These are phyloP conservation scores for Premnoplex brunnescens DNA, from an alignment of 2,797 vertebrate genomes.

Conservation along the genomic window DNA sequence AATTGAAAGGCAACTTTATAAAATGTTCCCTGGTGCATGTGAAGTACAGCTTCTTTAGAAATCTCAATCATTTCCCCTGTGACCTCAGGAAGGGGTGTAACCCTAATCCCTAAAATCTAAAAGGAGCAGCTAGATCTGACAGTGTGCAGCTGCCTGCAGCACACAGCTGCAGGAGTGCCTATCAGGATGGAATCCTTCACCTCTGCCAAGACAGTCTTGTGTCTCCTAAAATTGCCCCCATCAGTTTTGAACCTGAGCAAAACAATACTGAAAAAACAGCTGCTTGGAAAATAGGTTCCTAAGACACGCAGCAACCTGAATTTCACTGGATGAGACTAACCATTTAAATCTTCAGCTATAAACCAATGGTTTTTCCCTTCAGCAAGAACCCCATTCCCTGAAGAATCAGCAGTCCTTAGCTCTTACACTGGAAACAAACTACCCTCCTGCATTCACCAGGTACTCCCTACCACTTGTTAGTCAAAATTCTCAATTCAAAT, in stretches of 20 bases:
- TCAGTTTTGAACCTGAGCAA: background rate
- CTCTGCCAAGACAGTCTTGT: background rate
- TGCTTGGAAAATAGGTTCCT: background rate
- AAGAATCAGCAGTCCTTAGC: background rate
- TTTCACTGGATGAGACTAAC: background rate
- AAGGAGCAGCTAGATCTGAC: background rate
- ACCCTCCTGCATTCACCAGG: rapidly evolving
- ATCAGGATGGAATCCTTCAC: background rate
- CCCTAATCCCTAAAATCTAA: background rate
- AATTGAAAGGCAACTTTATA: background rate
- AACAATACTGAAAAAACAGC: background rate
- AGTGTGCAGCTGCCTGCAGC: background rate
- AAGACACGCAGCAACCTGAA: background rate
- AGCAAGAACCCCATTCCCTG: background rate
- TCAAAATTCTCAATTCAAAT: background rate
- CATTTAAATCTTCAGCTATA: background rate
- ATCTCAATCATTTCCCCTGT: rapidly evolving
- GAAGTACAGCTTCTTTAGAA: background rate
- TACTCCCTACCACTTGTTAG: background rate
- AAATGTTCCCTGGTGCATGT: background rate
- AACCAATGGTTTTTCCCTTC: background rate
- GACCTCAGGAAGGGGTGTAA: background rate
- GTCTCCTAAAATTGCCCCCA: background rate
- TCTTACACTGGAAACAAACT: background rate
- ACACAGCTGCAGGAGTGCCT: rapidly evolving